Evolutionary conservation across 2,113 vertebrate genomes (phyloP).

Genomic region (Callorhinus ursinus): DNA sequence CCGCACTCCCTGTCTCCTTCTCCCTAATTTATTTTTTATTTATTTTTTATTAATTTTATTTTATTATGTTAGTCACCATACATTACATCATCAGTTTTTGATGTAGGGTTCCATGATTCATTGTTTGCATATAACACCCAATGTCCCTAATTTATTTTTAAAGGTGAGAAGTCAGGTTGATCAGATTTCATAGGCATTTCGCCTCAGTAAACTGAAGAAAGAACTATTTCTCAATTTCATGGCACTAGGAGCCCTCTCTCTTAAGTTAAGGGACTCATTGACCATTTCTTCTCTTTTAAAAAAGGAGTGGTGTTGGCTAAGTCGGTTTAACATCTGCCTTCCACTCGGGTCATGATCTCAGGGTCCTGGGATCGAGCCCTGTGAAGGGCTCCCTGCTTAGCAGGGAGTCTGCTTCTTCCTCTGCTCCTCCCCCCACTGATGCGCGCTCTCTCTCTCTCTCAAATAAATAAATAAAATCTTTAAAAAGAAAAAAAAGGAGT

Average conservation of each 20-base stretch:
- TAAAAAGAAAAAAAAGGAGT: neutral
- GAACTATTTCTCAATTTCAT: neutral
- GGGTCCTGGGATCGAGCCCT: neutral
- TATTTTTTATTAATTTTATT: too few relatives aligned
- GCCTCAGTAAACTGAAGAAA: neutral
- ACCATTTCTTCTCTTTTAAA: neutral
- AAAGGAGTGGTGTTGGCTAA: neutral
- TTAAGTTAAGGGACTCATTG: neutral
- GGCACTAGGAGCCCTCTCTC: neutral
- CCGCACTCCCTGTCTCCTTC: neutral
- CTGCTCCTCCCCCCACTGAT: neutral
- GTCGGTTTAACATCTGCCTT: neutral
- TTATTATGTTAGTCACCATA: too few relatives aligned
- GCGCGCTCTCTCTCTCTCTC: neutral
- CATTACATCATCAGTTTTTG: too few relatives aligned
- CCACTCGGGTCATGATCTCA: neutral
- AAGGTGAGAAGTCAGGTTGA: neutral
- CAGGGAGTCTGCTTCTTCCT: neutral
- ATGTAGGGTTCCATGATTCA: too few relatives aligned
- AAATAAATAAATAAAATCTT: neutral
- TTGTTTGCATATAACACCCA: too few relatives aligned
- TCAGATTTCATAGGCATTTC: neutral
- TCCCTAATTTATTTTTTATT: neutral
- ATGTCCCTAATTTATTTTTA: neutral
- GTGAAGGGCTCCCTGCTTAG: neutral